Base-by-base conservation (phyloP, 1,140 invertebrate species). In the Papilio polytes region DNA sequence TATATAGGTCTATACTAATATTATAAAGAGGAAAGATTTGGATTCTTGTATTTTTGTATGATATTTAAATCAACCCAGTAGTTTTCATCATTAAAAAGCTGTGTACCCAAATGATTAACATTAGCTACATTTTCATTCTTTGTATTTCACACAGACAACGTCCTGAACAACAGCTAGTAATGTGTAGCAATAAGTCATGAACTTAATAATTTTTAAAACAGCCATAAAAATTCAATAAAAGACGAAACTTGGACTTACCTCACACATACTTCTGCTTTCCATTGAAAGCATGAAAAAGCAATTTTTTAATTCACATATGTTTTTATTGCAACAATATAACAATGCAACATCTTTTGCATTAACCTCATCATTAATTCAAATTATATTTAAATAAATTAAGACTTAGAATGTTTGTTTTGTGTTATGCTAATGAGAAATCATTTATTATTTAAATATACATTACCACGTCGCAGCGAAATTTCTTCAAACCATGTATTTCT, bases 401-500 rank as follows among this genome's bases (percentile, higher is more conserved):
- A 59, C 22, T 63, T 70, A 31, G 12, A 18, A 18, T 12, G 13
- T 31, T 70, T 70, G 3, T 70, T 31, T 0, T 15, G 31, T 48
- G 0, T 13, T 63, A 63, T 63, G 22, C 10, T 26, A 26, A 63
- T 63, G 10, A 13, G 26, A 26, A 3, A 46, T 46, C 9, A 44
- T 77, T 4, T 53, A 76, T 4, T 53, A 76, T 70, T 76, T 66
- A 48, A 78, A 15, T 78, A 78, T 82, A 48, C 44, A 59, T 74
- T 78, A 94, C 93, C 90, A 91, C 88, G 84, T 88, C 89, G 87
- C 93, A 94, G 56, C 85, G 73, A 84, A 83, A 93, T 83, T 94
- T 93, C 82, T 92, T 94, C 13, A 91, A 88, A 2, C 93, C 93
- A 81, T 94, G 93, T 82, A 93, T 94, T 82, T 94, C 92, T 51